These are phyloP conservation scores for Aphelinus atriplicis DNA, from an alignment of 1,140 invertebrate genomes.

Conservation along the genomic window DNA sequence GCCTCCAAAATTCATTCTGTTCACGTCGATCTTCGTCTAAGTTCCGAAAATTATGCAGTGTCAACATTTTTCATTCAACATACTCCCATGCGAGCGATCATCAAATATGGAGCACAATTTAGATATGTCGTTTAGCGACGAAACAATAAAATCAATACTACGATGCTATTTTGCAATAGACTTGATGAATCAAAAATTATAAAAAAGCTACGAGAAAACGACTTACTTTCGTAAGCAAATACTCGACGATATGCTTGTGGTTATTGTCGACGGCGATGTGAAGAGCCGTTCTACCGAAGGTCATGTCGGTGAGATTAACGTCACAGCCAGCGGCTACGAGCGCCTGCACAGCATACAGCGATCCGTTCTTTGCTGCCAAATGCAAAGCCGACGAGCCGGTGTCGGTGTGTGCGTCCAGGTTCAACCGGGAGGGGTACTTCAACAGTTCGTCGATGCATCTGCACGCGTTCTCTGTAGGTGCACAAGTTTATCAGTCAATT, in stretches of 20 bases:
- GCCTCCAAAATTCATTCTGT: slow-evolving; percentile 56
- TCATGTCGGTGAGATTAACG: slow-evolving; percentile 64
- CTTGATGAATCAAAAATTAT: background rate
- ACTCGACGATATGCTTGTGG: slow-evolving; percentile 63
- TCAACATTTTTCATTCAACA: too few relatives aligned
- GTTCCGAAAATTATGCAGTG: too few relatives aligned
- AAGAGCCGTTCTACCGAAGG: slow-evolving; percentile 68
- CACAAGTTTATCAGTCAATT: slow-evolving; percentile 5
- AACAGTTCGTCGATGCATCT: slow-evolving; percentile 51
- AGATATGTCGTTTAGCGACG: background rate
- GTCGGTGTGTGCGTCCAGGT: slow-evolving; percentile 47
- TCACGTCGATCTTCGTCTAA: slow-evolving; percentile 58
- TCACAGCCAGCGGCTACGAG: slow-evolving; percentile 64
- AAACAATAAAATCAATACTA: slow-evolving; percentile 16
- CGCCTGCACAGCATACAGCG: slow-evolving; percentile 61
- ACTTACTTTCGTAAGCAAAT: slow-evolving; percentile 61
- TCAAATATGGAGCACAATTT: too few relatives aligned
- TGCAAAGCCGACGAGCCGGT: slow-evolving; percentile 67
- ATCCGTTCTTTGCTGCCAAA: slow-evolving; percentile 65
- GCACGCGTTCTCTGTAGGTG: slow-evolving; percentile 22
- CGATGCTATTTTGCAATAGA: slow-evolving; percentile 8
- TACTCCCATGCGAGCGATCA: too few relatives aligned
- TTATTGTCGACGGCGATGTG: slow-evolving; percentile 69
- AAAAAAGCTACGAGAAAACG: slow-evolving; percentile 20
- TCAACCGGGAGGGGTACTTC: slow-evolving; percentile 26